These are phyloP conservation scores for Ectropis grisescens DNA, from an alignment of 1,140 invertebrate species.

Conservation along the genomic window DNA sequence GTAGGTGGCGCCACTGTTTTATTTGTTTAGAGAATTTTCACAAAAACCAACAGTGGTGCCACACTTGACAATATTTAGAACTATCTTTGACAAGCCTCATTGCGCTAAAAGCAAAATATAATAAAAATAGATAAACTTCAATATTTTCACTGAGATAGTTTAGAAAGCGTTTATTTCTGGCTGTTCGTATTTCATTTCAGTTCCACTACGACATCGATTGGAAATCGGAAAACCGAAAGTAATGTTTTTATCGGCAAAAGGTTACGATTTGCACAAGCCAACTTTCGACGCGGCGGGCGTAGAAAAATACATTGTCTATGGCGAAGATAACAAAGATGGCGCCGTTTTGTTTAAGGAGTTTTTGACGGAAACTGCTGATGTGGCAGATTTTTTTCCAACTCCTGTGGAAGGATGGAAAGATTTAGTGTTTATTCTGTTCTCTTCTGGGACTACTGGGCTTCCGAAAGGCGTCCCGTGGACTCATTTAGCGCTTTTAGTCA, in stretches of 20 bases:
- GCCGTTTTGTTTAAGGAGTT: constrained; percentile 3
- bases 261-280: constrained; percentile 1
- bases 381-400: constrained; percentile 9
- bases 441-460: constrained; percentile 50
- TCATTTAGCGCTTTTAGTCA: no score
- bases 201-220: constrained; percentile 1
- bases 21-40: no score
- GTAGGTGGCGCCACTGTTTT: no score
- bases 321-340: neutral
- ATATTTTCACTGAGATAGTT: neutral
- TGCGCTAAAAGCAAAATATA: no score
- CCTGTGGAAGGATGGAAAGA: constrained; percentile 16
- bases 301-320: constrained; percentile 3
- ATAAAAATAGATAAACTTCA: neutral
- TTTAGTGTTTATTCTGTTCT: constrained; percentile 73
- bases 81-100: no score
- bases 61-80: no score
- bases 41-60: no score
- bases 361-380: neutral
- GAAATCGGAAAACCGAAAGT: constrained; percentile 4
- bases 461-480: constrained; percentile 15
- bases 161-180: neutral
- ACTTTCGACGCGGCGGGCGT: neutral
- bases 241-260: constrained; percentile 5
- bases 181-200: neutral